Evolutionary conservation across 2,888 invertebrate genomes (phyloP).

Genomic region (Lasius fuliginosus): DNA sequence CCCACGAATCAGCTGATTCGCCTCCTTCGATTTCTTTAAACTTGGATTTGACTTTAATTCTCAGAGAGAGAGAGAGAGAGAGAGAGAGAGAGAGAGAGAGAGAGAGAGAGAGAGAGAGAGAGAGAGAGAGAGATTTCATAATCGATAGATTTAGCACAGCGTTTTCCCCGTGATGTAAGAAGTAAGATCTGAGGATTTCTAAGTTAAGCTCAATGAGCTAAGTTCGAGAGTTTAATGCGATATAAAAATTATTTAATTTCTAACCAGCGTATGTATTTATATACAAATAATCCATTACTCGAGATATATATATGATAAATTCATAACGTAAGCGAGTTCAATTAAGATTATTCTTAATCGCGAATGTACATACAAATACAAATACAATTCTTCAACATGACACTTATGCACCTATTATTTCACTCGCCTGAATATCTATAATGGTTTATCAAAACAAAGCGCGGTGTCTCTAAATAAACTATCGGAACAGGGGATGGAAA

Average conservation of each 20-base stretch:
- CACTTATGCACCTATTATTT: not conserved
- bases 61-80: not conserved
- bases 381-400: constrained; percentile 1
- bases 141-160: not conserved
- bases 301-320: not conserved
- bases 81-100: too few relatives aligned
- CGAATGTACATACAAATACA: constrained; percentile 21
- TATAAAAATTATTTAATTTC: constrained; percentile 40
- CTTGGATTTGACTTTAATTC: not conserved
- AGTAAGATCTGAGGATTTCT: not conserved
- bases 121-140: not conserved
- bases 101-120: not conserved
- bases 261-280: constrained; percentile 16
- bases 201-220: constrained; percentile 14
- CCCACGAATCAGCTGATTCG: not conserved
- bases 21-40: not conserved
- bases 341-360: not conserved
- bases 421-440: not conserved
- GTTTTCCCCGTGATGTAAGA: constrained; percentile 1
- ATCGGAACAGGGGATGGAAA: not conserved
- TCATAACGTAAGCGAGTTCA: not conserved
- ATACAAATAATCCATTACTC: not conserved
- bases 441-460: not conserved
- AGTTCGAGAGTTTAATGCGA: not conserved
- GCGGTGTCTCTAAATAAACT: not conserved